phyloP scores from a whole-genome alignment of 1,140 invertebrate species.

The Drosophila obscura region DNA sequence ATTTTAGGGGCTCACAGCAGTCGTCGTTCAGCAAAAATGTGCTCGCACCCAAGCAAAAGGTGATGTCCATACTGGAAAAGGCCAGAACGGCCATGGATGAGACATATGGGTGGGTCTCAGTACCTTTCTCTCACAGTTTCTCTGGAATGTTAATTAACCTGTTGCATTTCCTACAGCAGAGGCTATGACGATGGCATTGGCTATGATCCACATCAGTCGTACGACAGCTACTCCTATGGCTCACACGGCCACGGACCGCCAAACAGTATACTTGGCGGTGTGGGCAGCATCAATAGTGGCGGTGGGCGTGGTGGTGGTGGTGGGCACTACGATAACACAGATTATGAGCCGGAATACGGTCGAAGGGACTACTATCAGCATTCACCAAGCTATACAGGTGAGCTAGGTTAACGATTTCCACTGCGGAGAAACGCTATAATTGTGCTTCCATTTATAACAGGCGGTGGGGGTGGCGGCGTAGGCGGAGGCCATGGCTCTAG shows the following conservation, averaged over 20 bases:
- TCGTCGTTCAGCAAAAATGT: conserved; percentile 84
- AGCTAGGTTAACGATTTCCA: not conserved
- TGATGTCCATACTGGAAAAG: conserved; percentile 92
- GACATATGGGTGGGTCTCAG: conserved; percentile 86
- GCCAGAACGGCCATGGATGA: conserved; percentile 92
- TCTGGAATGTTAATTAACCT: not conserved
- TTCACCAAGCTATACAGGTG: conserved; percentile 75
- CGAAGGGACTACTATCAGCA: conserved; percentile 79
- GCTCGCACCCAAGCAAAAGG: conserved; percentile 90
- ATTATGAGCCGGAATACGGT: conserved; percentile 78
- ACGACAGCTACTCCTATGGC: conserved; percentile 72
- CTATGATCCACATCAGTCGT: conserved; percentile 72
- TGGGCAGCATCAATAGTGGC: conserved; percentile 52
- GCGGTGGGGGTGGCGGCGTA: conserved; percentile 29
- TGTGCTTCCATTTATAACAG: conserved; percentile 11
- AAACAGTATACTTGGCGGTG: conserved; percentile 55
- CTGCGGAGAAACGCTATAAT: not conserved
- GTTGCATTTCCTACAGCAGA: conserved; percentile 45
- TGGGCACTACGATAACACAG: conserved; percentile 69
- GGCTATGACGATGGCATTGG: conserved; percentile 76
- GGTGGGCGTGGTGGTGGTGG: conserved; percentile 41
- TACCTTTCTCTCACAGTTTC: not conserved
- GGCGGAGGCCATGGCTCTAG: conserved; percentile 26
- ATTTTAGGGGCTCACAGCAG: conserved; percentile 49
- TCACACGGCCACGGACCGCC: conserved; percentile 66